Evolutionary conservation across 1,140 invertebrate genomes (phyloP).

Genomic region (Sitodiplosis mosellana): DNA sequence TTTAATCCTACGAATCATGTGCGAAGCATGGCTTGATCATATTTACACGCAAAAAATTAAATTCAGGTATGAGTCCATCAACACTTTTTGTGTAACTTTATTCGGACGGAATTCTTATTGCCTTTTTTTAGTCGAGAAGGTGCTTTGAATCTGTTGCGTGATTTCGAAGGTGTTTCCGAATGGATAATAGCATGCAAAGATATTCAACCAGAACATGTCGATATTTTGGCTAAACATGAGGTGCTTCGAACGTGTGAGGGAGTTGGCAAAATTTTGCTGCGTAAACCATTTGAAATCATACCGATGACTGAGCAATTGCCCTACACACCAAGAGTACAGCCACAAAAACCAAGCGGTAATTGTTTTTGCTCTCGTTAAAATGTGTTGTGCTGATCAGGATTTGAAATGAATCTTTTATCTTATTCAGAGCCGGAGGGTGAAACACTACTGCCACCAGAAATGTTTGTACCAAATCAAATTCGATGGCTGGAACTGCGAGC

Average conservation of each 20-base stretch:
- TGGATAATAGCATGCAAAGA: constrained; percentile 43
- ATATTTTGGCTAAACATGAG: constrained; percentile 53
- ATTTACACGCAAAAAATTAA: constrained; percentile 62
- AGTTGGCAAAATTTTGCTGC: constrained; percentile 50
- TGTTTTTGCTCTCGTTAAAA: constrained; percentile 8
- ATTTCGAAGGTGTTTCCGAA: constrained; percentile 51
- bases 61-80: constrained; percentile 36
- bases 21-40: constrained; percentile 68
- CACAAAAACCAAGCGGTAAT: background rate
- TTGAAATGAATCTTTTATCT: background rate
- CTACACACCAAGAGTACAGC: too few relatives aligned
- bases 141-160: constrained; percentile 43
- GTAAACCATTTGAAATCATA: constrained; percentile 47
- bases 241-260: constrained; percentile 59
- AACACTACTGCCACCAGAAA: constrained; percentile 57
- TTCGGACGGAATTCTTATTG: background rate
- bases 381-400: background rate
- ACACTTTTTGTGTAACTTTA: background rate
- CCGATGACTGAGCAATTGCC: constrained; percentile 11
- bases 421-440: constrained; percentile 12
- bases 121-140: constrained; percentile 14
- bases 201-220: constrained; percentile 33
- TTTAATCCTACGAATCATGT: constrained; percentile 58
- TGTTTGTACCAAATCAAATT: constrained; percentile 77
- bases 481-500: constrained; percentile 57